A percentile compares a stretch with the other conserved stretches of the same genome.
phyloP scores from a whole-genome alignment of 2,113 vertebrate species.

The Megaceryle torquata region DNA sequence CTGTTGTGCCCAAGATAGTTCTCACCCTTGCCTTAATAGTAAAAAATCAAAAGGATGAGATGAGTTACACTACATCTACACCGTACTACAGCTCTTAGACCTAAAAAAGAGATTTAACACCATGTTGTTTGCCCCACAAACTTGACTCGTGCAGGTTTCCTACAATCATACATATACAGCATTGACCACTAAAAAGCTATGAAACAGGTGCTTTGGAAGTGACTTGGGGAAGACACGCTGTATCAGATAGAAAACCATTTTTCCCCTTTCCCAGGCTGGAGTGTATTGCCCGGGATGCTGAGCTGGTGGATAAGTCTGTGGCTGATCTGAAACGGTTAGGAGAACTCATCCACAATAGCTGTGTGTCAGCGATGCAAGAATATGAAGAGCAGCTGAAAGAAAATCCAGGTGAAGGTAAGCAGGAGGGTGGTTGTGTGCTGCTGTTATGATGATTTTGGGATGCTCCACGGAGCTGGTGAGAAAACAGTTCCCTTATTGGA shows the following conservation, averaged over 20 bases:
- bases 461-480: background rate
- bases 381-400: slow-evolving; percentile 95
- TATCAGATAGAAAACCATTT: background rate
- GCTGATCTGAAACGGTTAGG: slow-evolving; percentile 93
- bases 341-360: slow-evolving; percentile 92
- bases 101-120: background rate
- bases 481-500: background rate
- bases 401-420: slow-evolving; percentile 89
- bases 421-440: background rate
- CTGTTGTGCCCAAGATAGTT: background rate
- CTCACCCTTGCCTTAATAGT: background rate
- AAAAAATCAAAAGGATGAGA: background rate
- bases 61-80: background rate
- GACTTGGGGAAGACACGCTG: background rate
- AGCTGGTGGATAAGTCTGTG: slow-evolving; percentile 97
- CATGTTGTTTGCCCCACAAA: background rate
- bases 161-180: background rate
- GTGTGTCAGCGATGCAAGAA: slow-evolving; percentile 92
- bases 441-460: background rate
- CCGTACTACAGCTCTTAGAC: background rate
- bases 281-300: slow-evolving; percentile 93
- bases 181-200: background rate
- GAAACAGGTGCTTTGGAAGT: background rate
- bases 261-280: slow-evolving; percentile 79
- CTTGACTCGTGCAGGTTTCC: background rate